These are phyloP conservation scores for Noctuana brunneofusca DNA, from an alignment of 2,888 invertebrate genomes.

Conservation along the genomic window DNA sequence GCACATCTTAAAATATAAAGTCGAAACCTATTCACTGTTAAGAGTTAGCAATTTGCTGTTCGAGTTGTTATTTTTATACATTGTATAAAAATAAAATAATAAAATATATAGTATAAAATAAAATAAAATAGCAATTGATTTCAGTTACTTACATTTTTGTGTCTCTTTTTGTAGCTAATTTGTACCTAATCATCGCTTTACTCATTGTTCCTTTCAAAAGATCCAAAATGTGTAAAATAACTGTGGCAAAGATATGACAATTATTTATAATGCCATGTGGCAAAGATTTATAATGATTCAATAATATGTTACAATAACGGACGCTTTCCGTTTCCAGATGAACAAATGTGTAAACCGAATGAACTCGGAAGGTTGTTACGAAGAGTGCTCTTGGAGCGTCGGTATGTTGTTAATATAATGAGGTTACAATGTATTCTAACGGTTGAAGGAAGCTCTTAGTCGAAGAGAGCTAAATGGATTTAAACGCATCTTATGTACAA, in stretches of 20 bases:
- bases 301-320: background rate
- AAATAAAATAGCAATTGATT: too few species aligned
- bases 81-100: too few species aligned
- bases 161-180: too few species aligned
- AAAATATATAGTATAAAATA: too few species aligned
- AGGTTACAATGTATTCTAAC: constrained; percentile 33
- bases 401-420: constrained; percentile 33
- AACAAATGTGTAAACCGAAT: constrained; percentile 24
- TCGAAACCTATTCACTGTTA: too few species aligned
- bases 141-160: too few species aligned
- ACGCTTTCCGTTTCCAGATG: constrained; percentile 25
- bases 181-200: too few species aligned
- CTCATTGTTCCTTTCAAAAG: background rate
- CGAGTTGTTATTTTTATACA: too few species aligned
- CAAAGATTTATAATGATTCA: background rate
- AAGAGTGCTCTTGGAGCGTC: constrained; percentile 29
- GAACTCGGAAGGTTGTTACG: constrained; percentile 28
- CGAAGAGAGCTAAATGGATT: constrained; percentile 29
- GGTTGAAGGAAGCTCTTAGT: constrained; percentile 30
- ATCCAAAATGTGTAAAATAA: background rate
- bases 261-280: too few species aligned
- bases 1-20: too few species aligned
- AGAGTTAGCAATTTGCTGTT: too few species aligned
- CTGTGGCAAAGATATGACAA: background rate
- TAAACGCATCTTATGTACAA: constrained; percentile 24